A percentile compares a stretch with the other conserved stretches of the same genome.
Conservation (phyloP, 2,888 invertebrate species). For the Dermolepida albohirtum region DNA sequence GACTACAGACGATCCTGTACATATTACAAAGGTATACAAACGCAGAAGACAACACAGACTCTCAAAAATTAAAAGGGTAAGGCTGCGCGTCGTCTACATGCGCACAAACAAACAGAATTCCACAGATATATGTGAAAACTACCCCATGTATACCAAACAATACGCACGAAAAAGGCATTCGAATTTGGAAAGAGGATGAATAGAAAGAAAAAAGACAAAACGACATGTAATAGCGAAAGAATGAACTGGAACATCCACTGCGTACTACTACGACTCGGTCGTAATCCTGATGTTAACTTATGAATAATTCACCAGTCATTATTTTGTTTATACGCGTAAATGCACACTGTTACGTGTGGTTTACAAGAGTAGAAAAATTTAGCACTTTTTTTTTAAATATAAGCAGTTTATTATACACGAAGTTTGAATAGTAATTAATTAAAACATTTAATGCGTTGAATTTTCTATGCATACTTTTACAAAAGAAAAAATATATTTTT, state of each 20-base stretch:
- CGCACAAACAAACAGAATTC: conserved; percentile 48
- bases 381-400: conserved; percentile 38
- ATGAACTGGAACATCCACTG: conserved; percentile 10
- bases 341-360: conserved; percentile 35
- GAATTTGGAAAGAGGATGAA: conserved; percentile 26
- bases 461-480: conserved; percentile 9
- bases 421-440: conserved; percentile 10
- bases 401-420: conserved; percentile 9
- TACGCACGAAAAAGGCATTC: conserved; percentile 6
- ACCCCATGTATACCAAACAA: conserved; percentile 39
- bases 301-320: conserved; percentile 32
- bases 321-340: conserved; percentile 35
- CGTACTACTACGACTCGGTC: conserved; percentile 6
- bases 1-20: too few relatives aligned
- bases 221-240: conserved; percentile 27
- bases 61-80: conserved; percentile 26
- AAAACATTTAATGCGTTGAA: conserved; percentile 11
- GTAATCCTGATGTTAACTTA: conserved; percentile 22
- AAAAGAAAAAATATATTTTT: background rate
- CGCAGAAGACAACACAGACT: conserved; percentile 3
- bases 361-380: conserved; percentile 41
- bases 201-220: conserved; percentile 18
- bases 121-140: conserved; percentile 59
- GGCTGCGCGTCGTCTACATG: background rate
- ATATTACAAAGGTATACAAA: background rate